Evolutionary conservation across 37 sponge, comb jelly and placozoan species (phyloP), one percentile per base, ranked within the genome.

Genomic region (Halichondria panicea): DNA sequence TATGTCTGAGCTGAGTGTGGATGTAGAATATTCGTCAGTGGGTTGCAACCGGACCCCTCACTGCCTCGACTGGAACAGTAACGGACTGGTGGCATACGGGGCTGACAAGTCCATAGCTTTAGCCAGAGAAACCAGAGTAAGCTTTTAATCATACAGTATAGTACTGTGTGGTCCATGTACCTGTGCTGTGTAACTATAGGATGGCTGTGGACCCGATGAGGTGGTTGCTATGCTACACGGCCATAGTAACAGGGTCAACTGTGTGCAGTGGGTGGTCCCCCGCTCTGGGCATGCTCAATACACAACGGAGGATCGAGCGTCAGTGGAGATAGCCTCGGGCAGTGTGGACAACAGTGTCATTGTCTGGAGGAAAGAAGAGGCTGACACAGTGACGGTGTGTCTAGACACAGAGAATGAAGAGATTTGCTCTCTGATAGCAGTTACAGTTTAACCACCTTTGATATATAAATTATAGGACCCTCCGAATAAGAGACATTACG

Each of bases 31-130:
- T 68, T n/a, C 71, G 33, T 79, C 87, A 55, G 63, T 75, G n/a
- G 85, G 84, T 25, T 92, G 93, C 66, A 80, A 79, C n/a, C 42
- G 88, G 24, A 88, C 84, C 15, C 93, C 93, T n/a, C 75, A 84
- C 58, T 64, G 66, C 12, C 74, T 54, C 40, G 63, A 76, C 43
- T 92, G 93, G 93, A 44, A 32, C n/a, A 4, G 39, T 25, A 21
- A 39, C 27, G 85, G 62, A 0, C 21, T 57, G 24, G 43, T 84
- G 3, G 89, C 85, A 0, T 92, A 75, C 57, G 89, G 77, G 15
- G 79, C 89, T 12, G 80, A 71, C 22, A 84, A 60, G 22, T 80
- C 85, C 8, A 37, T 92, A 28, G 81, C 82, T 15, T 48, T 90
- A 18, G 86, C 86, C 28, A 43, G 21, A 27, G 34, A 44, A 2